These are phyloP conservation scores for Pandemis heparana DNA, from an alignment of 2,888 invertebrate genomes.

Conservation along the genomic window DNA sequence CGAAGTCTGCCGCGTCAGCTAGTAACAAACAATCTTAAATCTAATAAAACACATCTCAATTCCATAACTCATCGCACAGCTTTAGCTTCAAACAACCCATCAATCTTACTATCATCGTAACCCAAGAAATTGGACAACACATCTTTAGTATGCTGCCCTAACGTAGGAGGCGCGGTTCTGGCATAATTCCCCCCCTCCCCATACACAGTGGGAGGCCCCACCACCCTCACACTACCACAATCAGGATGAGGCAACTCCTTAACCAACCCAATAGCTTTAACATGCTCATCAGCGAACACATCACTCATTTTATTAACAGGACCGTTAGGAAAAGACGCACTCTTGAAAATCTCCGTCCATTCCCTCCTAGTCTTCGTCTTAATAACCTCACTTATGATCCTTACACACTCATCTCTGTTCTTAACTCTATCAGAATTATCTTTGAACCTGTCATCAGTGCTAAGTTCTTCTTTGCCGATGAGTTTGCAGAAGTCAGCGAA, in stretches of 20 bases:
- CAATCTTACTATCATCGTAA: constrained; percentile 86
- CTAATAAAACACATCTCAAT: too few relatives aligned
- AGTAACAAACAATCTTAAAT: too few relatives aligned
- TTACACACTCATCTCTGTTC: constrained; percentile 89
- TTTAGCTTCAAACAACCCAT: constrained; percentile 80
- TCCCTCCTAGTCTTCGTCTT: constrained; percentile 88
- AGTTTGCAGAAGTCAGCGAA: constrained; percentile 90
- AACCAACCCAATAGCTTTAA: constrained; percentile 90
- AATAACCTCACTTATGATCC: constrained; percentile 85
- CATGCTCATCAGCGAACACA: constrained; percentile 95
- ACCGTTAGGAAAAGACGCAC: constrained; percentile 93
- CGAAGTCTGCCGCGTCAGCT: too few relatives aligned
- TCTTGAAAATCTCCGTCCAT: constrained; percentile 91
- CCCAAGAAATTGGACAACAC: constrained; percentile 89
- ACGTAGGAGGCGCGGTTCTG: constrained; percentile 91
- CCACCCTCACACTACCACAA: constrained; percentile 90
- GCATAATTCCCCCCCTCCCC: constrained; percentile 90
- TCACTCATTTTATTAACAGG: constrained; percentile 95
- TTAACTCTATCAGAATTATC: constrained; percentile 91
- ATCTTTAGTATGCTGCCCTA: constrained; percentile 95
- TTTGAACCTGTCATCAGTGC: constrained; percentile 87
- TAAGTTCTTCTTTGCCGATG: constrained; percentile 87
- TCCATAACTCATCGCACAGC: constrained; percentile 54
- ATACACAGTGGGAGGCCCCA: constrained; percentile 95
- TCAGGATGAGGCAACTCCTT: constrained; percentile 89